Percentiles rank a stretch among this genome's conserved stretches.
phyloP scores from a whole-genome alignment of 1,140 invertebrate genomes.

The Zaprionus davidi region DNA sequence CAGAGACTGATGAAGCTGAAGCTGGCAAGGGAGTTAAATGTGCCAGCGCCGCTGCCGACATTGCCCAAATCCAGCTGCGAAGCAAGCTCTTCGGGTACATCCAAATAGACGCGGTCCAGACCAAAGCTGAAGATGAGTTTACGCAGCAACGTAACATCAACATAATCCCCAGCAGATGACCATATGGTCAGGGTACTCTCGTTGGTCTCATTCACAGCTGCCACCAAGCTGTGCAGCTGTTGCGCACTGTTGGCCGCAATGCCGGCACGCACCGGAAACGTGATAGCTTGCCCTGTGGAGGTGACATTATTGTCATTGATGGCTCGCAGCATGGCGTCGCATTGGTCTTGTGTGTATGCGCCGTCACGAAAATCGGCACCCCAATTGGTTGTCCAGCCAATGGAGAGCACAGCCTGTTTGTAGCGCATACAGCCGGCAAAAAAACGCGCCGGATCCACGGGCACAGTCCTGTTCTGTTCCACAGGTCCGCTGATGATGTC shows the following conservation, averaged over 20 bases:
- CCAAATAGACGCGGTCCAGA: constrained; percentile 88
- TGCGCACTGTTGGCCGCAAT: constrained; percentile 88
- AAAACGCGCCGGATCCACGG: constrained; percentile 90
- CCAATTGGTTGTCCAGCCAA: constrained; percentile 94
- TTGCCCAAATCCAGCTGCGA: constrained; percentile 85
- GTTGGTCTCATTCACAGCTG: constrained; percentile 64
- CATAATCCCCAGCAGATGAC: constrained; percentile 87
- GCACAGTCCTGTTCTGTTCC: constrained; percentile 85
- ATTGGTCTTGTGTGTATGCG: constrained; percentile 88
- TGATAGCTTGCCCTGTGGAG: constrained; percentile 88
- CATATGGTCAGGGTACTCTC: constrained; percentile 89
- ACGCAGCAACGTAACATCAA: constrained; percentile 87
- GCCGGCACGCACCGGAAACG: constrained; percentile 92
- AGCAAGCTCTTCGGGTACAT: constrained; percentile 87
- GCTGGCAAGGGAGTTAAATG: constrained; percentile 65
- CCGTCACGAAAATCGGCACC: constrained; percentile 85
- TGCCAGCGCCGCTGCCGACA: constrained; percentile 32
- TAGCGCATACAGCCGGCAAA: constrained; percentile 86
- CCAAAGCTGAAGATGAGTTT: constrained; percentile 87
- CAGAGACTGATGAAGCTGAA: constrained; percentile 67
- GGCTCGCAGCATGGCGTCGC: constrained; percentile 89
- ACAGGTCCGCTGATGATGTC: constrained; percentile 93
- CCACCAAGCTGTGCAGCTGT: constrained; percentile 85
- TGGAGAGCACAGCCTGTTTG: constrained; percentile 88
- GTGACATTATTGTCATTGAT: constrained; percentile 66